Evolutionary conservation across 1,140 invertebrate genomes (phyloP), one percentile per base, ranked within the genome.

Genomic region (Neodiprion virginianus): DNA sequence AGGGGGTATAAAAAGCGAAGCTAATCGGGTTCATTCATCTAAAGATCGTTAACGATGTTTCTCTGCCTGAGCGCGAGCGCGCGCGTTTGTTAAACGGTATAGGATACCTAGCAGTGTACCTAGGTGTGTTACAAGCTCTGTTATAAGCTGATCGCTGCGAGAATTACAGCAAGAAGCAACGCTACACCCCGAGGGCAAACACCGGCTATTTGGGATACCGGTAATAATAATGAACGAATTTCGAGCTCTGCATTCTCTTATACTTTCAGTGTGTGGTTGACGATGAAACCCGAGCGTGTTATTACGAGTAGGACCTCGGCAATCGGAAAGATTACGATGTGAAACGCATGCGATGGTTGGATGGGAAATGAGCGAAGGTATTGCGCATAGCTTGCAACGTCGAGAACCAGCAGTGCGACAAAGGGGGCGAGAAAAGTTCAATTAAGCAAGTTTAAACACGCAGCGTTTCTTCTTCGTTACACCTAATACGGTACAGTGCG

Each of bases 21-120:
- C 53, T 17, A 61, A 61, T 61, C 53, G 53, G 11, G n/a, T 61
- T 61, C 53, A 61, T 61, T 61, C n/a, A 61, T 61, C 53, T 61
- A 61, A 61, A 61, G 53, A 61, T 61, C 28, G 28, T 40, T 40
- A 40, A 40, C 28, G 28, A 40, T 40, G 28, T 40, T 40, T 40
- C 28, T 40, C 5, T 40, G 2, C 28, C 28, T 2, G 1, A 40
- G 28, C 28, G 28, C 28, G 28, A 40, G 1, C 28, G 28, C 28
- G 28, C 28, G 28, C 28, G 28, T 40, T 40, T 40, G 28, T 40
- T 40, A 5, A 40, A 40, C 28, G 28, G 28, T 40, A 40, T 40
- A 40, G 2, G 28, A 40, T 40, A 40, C 28, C 28, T 40, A 40
- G 1, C 28, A 40, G 28, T 40, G 28, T 40, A 4, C 28, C 28